These are phyloP conservation scores for Ciona savignyi DNA, from an alignment of 23 tunicate genomes.

Conservation along the genomic window DNA sequence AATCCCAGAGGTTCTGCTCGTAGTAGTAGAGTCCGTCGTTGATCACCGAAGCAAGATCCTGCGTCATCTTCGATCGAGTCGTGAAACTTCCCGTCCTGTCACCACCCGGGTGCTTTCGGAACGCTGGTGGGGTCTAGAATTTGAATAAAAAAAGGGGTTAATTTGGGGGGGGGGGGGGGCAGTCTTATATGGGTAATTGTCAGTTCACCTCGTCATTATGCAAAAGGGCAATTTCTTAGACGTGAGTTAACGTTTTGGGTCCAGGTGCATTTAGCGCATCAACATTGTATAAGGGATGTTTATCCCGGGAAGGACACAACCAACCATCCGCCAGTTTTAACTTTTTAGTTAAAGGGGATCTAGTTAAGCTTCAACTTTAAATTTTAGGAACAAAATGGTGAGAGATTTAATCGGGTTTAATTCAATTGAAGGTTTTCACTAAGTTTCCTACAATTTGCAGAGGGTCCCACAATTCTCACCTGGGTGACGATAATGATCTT, in stretches of 20 bases:
- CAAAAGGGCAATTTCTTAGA: too few species aligned
- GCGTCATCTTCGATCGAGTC: slow-evolving; percentile 71
- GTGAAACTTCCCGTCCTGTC: slow-evolving; percentile 75
- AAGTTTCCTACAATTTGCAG: neutral
- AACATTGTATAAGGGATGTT: too few species aligned
- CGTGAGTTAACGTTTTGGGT: too few species aligned
- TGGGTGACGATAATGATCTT: slow-evolving; percentile 84
- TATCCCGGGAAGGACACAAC: too few species aligned
- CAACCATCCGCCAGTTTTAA: too few species aligned
- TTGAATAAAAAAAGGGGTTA: neutral
- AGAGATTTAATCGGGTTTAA: too few species aligned
- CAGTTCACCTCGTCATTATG: too few species aligned
- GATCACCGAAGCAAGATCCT: slow-evolving; percentile 58
- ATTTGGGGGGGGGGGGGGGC: neutral
- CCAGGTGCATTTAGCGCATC: too few species aligned
- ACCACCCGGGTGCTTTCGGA: slow-evolving; percentile 87
- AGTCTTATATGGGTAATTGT: neutral
- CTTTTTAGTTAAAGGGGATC: too few species aligned
- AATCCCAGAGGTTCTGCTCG: slow-evolving; percentile 81
- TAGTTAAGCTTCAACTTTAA: too few species aligned
- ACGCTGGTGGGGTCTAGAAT: slow-evolving; percentile 79
- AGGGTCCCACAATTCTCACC: slow-evolving; percentile 29
- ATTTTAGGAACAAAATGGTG: too few species aligned
- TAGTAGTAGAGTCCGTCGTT: slow-evolving; percentile 90
- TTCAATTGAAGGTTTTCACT: neutral